These are phyloP conservation scores for Propsilocerus akamusi DNA, from an alignment of 1,140 invertebrate species.

Conservation along the genomic window DNA sequence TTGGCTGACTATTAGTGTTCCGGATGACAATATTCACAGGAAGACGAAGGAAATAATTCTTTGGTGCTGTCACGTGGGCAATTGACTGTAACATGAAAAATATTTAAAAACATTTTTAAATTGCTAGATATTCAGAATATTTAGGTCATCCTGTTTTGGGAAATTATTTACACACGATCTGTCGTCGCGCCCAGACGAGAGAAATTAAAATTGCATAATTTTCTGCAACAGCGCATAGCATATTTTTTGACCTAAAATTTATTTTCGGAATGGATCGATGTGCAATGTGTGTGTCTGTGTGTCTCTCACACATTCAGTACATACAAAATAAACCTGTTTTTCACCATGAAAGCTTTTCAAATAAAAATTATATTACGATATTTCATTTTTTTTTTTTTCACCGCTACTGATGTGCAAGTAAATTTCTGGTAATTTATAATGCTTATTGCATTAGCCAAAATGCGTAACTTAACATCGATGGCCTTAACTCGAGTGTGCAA, in stretches of 20 bases:
- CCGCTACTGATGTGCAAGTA: no score
- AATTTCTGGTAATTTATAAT: no score
- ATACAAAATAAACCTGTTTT: no score
- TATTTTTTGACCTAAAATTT: not conserved
- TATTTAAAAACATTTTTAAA: conserved; percentile 7
- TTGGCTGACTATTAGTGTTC: conserved; percentile 40
- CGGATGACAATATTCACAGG: conserved; percentile 46
- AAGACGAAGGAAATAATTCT: conserved; percentile 38
- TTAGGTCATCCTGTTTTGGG: not conserved
- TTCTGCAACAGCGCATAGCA: not conserved
- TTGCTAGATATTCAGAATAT: not conserved
- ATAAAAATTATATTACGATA: no score
- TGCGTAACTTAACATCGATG: no score
- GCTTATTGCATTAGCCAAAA: no score
- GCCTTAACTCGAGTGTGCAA: no score
- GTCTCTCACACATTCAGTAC: no score
- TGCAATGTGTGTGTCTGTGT: no score
- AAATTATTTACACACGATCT: not conserved
- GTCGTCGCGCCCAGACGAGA: not conserved
- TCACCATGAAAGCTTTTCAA: no score
- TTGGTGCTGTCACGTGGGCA: conserved; percentile 45
- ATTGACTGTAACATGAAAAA: conserved; percentile 41
- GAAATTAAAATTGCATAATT: not conserved
- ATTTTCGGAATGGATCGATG: not conserved
- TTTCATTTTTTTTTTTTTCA: no score